These are phyloP conservation scores for Spilarctia lutea DNA, from an alignment of 2,888 invertebrate genomes.

Conservation along the genomic window DNA sequence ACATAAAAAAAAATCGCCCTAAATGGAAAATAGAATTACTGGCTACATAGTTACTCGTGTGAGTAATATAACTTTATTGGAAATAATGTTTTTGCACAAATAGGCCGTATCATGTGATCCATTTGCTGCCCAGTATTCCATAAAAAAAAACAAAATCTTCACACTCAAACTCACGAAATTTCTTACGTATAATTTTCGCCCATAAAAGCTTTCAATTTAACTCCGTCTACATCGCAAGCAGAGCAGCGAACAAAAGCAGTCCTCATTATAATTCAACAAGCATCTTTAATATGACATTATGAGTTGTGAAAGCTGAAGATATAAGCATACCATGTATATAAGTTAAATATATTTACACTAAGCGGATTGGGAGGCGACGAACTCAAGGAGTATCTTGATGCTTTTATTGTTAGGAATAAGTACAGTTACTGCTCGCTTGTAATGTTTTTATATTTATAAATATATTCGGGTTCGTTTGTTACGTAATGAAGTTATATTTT, in stretches of 20 bases:
- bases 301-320: constrained; percentile 23
- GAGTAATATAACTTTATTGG: too few species aligned
- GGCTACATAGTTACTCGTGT: too few species aligned
- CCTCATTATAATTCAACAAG: constrained; percentile 44
- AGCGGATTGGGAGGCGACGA: constrained; percentile 42
- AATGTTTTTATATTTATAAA: constrained; percentile 12
- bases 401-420: constrained; percentile 22
- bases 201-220: constrained; percentile 7
- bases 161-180: not conserved
- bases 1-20: too few species aligned
- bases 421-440: constrained; percentile 12
- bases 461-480: constrained; percentile 6
- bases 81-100: too few species aligned
- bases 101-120: too few species aligned
- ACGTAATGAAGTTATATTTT: not conserved
- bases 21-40: too few species aligned
- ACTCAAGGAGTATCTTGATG: constrained; percentile 15
- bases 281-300: constrained; percentile 44
- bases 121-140: not conserved
- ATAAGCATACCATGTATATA: constrained; percentile 9
- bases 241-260: constrained; percentile 22
- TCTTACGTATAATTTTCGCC: not conserved
- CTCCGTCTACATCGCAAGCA: constrained; percentile 8
- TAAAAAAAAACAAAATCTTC: not conserved
- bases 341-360: constrained; percentile 34